A percentile compares a stretch with the other conserved stretches of the same genome.
These are phyloP conservation scores for Diachasmimorpha longicaudata DNA, from an alignment of 1,140 invertebrate species.

Conservation along the genomic window DNA sequence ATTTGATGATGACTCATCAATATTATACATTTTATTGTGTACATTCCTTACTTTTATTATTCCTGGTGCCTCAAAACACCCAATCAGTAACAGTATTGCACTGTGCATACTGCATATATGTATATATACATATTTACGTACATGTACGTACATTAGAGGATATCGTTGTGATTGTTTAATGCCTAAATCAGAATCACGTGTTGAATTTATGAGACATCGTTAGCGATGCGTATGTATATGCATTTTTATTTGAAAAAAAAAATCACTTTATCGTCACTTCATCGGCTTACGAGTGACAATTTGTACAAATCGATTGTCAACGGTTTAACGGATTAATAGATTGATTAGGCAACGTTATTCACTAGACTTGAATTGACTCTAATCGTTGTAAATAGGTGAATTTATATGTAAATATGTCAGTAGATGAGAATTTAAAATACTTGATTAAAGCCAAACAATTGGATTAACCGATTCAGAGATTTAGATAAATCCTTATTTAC, in stretches of 20 bases:
- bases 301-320: not conserved
- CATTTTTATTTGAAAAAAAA: not conserved
- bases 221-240: slow-evolving; percentile 6
- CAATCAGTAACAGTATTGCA: slow-evolving; percentile 50
- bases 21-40: not conserved
- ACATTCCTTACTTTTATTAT: slow-evolving; percentile 31
- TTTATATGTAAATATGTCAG: slow-evolving; percentile 21
- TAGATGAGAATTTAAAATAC: not conserved
- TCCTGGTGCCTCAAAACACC: slow-evolving; percentile 52
- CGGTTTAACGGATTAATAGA: not conserved
- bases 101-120: slow-evolving; percentile 41
- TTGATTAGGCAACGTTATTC: not conserved
- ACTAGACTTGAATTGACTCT: not conserved
- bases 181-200: slow-evolving; percentile 40
- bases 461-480: not conserved
- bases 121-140: slow-evolving; percentile 32
- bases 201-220: slow-evolving; percentile 31
- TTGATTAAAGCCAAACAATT: not conserved
- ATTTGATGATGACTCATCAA: slow-evolving; percentile 45
- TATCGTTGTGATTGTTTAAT: slow-evolving; percentile 30
- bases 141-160: slow-evolving; percentile 37
- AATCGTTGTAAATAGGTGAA: not conserved
- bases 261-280: no score
- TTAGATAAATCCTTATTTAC: not conserved
- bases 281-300: not conserved